Percentiles rank a stretch among this genome's conserved stretches.
Evolutionary conservation across 2,888 invertebrate species (phyloP).

Genomic region (Lithophane socia): DNA sequence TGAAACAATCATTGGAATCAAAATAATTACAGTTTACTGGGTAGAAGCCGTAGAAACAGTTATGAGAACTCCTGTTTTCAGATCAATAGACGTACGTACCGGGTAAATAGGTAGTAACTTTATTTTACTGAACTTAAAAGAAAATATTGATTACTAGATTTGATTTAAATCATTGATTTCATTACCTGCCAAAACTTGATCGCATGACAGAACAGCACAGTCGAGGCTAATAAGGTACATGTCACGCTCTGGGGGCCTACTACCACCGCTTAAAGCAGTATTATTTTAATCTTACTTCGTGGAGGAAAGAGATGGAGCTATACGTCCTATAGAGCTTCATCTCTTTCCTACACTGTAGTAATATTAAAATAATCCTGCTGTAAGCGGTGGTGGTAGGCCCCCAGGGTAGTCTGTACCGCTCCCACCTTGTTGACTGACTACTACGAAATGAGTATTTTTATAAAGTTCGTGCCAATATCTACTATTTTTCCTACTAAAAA

Average conservation of each 20-base stretch:
- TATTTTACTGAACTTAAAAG: conserved; percentile 13
- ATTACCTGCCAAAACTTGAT: neutral
- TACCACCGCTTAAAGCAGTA: too few species aligned
- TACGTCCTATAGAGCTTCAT: too few species aligned
- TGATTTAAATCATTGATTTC: neutral
- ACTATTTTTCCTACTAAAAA: neutral
- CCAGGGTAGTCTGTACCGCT: neutral
- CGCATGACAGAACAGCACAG: neutral
- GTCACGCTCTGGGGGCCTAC: neutral
- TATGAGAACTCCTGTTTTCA: conserved; percentile 32
- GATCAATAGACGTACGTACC: conserved; percentile 29
- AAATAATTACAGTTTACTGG: conserved; percentile 33
- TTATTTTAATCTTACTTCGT: too few species aligned
- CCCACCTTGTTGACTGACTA: neutral
- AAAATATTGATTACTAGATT: neutral
- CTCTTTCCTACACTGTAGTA: too few species aligned
- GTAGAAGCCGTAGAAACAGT: neutral
- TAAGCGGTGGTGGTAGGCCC: too few species aligned
- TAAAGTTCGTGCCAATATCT: neutral
- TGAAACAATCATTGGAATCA: conserved; percentile 28
- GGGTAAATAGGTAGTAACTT: conserved; percentile 2
- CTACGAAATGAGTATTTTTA: neutral
- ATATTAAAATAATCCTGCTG: too few species aligned
- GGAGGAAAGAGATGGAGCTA: too few species aligned
- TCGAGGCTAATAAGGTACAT: neutral